phyloP scores from a whole-genome alignment of 2,888 invertebrate species.

The Cerastis leucographa region DNA sequence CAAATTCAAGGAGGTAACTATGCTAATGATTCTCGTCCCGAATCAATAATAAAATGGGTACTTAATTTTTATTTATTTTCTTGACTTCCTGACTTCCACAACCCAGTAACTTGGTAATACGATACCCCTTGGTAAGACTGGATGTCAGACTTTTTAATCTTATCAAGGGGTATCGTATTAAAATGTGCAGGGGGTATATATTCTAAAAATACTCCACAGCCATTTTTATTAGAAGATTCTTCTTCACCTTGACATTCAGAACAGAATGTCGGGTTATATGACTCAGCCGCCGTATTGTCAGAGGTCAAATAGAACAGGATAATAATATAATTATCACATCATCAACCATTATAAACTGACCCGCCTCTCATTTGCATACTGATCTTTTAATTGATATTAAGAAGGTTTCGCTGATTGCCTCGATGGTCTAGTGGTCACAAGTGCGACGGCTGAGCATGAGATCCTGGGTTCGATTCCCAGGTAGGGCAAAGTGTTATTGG shows the following conservation, averaged over 20 bases:
- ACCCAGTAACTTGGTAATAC: too few relatives aligned
- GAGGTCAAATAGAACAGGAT: slow-evolving; percentile 59
- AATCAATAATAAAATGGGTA: too few relatives aligned
- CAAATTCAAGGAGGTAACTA: too few relatives aligned
- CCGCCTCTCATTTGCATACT: slow-evolving; percentile 41
- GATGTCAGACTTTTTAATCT: too few relatives aligned
- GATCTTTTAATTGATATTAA: slow-evolving; percentile 5
- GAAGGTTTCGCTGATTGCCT: neutral
- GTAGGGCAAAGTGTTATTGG: neutral
- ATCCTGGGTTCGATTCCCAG: neutral
- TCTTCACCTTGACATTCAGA: slow-evolving; percentile 63
- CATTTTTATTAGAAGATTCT: neutral
- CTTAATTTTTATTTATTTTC: too few relatives aligned
- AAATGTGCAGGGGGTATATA: too few relatives aligned
- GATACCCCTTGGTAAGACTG: too few relatives aligned
- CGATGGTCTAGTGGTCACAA: neutral
- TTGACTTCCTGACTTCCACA: too few relatives aligned
- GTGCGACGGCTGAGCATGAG: neutral
- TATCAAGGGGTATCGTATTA: too few relatives aligned
- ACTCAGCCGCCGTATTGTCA: slow-evolving; percentile 47
- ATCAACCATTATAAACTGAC: slow-evolving; percentile 25
- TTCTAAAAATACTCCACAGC: neutral
- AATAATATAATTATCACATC: slow-evolving; percentile 45
- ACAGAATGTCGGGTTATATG: slow-evolving; percentile 57
- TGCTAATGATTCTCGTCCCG: too few relatives aligned